A percentile compares a stretch with the other conserved stretches of the same genome.
These are phyloP conservation scores for Nothocercus nigrocapillus DNA, from an alignment of 2,113 vertebrate genomes.

Conservation along the genomic window DNA sequence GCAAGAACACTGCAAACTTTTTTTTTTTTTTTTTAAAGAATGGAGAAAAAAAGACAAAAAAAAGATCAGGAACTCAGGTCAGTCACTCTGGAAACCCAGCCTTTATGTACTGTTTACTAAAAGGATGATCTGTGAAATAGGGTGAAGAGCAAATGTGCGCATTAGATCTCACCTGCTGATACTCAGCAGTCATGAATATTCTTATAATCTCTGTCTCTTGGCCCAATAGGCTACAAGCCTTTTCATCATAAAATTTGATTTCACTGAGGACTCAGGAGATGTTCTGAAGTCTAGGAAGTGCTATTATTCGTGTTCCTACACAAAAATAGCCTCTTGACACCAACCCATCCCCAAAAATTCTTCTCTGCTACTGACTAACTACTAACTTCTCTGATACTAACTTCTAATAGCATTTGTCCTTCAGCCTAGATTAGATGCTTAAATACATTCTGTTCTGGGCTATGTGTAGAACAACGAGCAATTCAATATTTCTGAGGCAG, in stretches of 20 bases:
- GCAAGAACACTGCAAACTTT: conserved; percentile 44
- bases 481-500: not conserved
- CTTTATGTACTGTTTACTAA: conserved; percentile 90
- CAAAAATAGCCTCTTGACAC: conserved; percentile 70
- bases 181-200: conserved; percentile 91
- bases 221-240: conserved; percentile 73
- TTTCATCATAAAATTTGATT: conserved; percentile 69
- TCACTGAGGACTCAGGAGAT: conserved; percentile 68
- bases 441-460: conserved; percentile 40
- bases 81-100: conserved; percentile 86
- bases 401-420: conserved; percentile 43
- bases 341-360: conserved; percentile 31
- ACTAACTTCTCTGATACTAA: conserved; percentile 14
- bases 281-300: conserved; percentile 62
- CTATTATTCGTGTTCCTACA: conserved; percentile 73
- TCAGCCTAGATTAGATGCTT: conserved; percentile 7
- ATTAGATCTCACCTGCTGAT: conserved; percentile 91
- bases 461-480: not conserved
- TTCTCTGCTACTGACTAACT: conserved; percentile 11
- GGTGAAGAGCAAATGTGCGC: conserved; percentile 45
- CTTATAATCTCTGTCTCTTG: conserved; percentile 85
- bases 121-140: conserved; percentile 86
- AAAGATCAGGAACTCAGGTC: conserved; percentile 80
- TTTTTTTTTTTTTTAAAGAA: conserved; percentile 25
- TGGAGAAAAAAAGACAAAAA: not conserved